Conservation (phyloP, 2,888 invertebrate species). For the Laothoe populi region DNA sequence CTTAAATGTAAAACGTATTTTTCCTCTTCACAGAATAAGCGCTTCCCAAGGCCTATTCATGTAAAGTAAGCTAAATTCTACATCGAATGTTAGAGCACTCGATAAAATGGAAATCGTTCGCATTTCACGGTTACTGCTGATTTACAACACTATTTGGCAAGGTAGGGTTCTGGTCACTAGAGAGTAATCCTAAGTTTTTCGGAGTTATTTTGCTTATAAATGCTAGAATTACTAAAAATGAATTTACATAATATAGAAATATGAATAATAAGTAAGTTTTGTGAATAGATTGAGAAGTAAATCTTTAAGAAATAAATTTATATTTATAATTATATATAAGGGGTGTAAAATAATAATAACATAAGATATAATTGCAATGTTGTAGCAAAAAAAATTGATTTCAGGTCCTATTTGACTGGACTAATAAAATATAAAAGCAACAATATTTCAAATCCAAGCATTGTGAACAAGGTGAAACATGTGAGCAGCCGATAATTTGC, state of each 20-base stretch:
- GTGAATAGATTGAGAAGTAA: too few relatives aligned
- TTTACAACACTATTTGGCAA: slow-evolving; percentile 22
- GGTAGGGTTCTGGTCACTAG: slow-evolving; percentile 15
- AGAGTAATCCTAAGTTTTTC: slow-evolving; percentile 3
- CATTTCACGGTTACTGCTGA: slow-evolving; percentile 6
- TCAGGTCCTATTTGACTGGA: too few relatives aligned
- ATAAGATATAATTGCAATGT: too few relatives aligned
- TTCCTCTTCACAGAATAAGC: not conserved
- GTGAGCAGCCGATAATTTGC: slow-evolving; percentile 23
- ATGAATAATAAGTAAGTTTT: too few relatives aligned
- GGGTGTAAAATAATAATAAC: too few relatives aligned
- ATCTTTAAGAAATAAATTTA: too few relatives aligned
- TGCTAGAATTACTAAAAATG: too few relatives aligned
- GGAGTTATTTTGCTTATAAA: not conserved
- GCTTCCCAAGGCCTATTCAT: slow-evolving; percentile 15
- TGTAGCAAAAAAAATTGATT: too few relatives aligned
- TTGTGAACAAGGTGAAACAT: not conserved
- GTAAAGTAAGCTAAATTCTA: slow-evolving; percentile 11
- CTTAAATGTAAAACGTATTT: slow-evolving; percentile 2
- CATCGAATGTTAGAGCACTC: slow-evolving; percentile 10
- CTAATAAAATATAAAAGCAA: not conserved
- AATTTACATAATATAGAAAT: too few relatives aligned
- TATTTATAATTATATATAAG: too few relatives aligned
- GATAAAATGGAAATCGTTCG: slow-evolving; percentile 21
- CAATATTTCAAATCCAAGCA: not conserved